Conservation (phyloP, 1,140 invertebrate genomes). For the Papilio polyxenes region DNA sequence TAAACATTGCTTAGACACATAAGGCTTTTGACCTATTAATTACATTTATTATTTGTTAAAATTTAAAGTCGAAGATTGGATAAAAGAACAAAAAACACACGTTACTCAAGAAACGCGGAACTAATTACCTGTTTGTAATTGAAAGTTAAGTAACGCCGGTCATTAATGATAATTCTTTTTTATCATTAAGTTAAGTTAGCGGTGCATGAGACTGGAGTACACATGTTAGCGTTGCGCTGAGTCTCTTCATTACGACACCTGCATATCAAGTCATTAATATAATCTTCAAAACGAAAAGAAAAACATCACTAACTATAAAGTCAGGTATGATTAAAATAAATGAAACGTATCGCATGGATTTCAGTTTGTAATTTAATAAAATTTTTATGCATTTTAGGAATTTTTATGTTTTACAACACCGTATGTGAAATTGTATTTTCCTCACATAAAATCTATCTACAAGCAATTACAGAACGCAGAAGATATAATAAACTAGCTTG, state of each 20-base stretch:
- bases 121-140: slow-evolving; percentile 11
- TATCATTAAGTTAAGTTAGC: slow-evolving; percentile 16
- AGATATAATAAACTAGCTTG: not conserved
- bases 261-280: slow-evolving; percentile 5
- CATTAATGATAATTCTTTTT: slow-evolving; percentile 13
- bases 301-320: not conserved
- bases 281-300: not conserved
- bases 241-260: slow-evolving; percentile 8
- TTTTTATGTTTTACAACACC: not conserved
- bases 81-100: slow-evolving; percentile 2
- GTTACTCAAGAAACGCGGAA: slow-evolving; percentile 3
- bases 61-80: not conserved
- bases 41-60: not conserved
- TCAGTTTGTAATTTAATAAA: not conserved
- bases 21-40: not conserved
- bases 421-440: too few species aligned
- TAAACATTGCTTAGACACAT: not conserved
- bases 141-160: slow-evolving; percentile 14
- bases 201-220: slow-evolving; percentile 12
- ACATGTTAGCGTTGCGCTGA: not conserved
- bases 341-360: not conserved
- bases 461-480: not conserved
- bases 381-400: not conserved
- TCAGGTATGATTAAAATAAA: not conserved
- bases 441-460: not conserved